These are phyloP conservation scores for Caenorhabditis sp. DNA, from an alignment of 2,888 invertebrate genomes.

Conservation along the genomic window DNA sequence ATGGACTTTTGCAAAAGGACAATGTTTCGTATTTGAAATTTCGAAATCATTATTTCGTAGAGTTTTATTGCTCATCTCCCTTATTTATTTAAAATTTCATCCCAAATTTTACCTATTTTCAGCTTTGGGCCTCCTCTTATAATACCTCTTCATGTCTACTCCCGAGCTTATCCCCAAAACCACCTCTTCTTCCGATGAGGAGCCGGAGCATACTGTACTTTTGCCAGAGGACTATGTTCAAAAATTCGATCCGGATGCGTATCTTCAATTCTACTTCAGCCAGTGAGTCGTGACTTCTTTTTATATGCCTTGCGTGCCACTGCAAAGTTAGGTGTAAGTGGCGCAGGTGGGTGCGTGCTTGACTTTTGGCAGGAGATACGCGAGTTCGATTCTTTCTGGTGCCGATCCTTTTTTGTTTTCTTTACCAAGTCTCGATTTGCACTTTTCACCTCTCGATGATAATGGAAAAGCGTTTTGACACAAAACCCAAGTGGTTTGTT, in stretches of 20 bases:
- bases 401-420: not conserved
- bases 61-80: not conserved
- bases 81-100: not conserved
- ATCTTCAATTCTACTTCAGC: conserved; percentile 80
- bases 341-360: too few species aligned
- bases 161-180: not conserved
- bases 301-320: not conserved
- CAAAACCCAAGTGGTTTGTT: conserved; percentile 10
- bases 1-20: not conserved
- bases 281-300: conserved; percentile 71
- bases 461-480: conserved; percentile 14
- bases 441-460: not conserved
- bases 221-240: conserved; percentile 77
- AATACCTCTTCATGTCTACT: conserved; percentile 50
- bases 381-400: too few species aligned
- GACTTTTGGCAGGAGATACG: too few species aligned
- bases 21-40: not conserved
- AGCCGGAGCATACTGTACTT: conserved; percentile 49
- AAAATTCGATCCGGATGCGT: conserved; percentile 79
- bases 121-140: not conserved
- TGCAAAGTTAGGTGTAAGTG: too few species aligned
- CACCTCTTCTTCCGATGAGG: not conserved
- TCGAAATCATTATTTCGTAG: too few species aligned
- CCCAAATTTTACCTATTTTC: not conserved
- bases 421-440: not conserved